Conservation (phyloP, 2,113 vertebrate genomes). For the Melanostigma gelatinosum region DNA sequence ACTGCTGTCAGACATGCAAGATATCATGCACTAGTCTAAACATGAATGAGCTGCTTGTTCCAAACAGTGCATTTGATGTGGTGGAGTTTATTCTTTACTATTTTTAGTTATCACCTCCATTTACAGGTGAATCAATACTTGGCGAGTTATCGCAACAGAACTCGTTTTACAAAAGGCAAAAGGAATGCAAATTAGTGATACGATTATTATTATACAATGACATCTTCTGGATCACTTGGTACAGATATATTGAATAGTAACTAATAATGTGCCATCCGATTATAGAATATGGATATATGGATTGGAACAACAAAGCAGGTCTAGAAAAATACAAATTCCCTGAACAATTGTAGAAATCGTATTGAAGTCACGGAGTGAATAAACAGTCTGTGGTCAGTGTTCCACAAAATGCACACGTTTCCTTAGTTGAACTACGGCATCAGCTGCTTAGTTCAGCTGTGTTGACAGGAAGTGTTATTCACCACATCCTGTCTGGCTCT, state of each 20-base stretch:
- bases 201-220: not conserved
- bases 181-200: not conserved
- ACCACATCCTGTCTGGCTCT: constrained; percentile 23
- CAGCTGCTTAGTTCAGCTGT: constrained; percentile 27
- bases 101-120: not conserved
- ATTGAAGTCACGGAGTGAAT: not conserved
- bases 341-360: not conserved
- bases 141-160: too few species aligned
- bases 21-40: not conserved
- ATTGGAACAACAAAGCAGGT: not conserved
- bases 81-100: not conserved
- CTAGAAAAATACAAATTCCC: not conserved
- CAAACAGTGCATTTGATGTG: not conserved
- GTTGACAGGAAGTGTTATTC: not conserved
- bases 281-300: not conserved
- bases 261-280: not conserved
- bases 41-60: not conserved
- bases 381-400: constrained; percentile 14
- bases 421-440: constrained; percentile 17
- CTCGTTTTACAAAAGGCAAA: not conserved
- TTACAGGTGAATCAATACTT: not conserved
- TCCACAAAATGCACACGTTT: constrained; percentile 14
- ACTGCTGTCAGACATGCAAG: not conserved
- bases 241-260: not conserved
- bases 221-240: not conserved